Evolutionary conservation across 2,888 invertebrate genomes (phyloP).

Genomic region (Bembecia ichneumoniformis): DNA sequence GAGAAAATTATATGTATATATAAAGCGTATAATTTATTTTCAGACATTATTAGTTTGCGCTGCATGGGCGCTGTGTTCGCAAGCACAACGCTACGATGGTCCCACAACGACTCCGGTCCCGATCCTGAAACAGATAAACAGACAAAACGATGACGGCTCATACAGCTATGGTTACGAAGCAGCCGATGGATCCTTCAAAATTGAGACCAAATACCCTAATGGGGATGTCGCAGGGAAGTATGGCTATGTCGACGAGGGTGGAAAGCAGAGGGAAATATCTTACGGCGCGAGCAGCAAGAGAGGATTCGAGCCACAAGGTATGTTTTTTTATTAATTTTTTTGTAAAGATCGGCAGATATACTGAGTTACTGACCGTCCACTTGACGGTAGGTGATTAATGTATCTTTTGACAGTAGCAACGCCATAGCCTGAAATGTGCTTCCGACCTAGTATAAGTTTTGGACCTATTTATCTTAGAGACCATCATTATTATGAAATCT

Average conservation of each 20-base stretch:
- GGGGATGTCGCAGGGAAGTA: slow-evolving; percentile 92
- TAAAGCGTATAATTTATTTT: neutral
- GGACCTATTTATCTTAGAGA: too few relatives aligned
- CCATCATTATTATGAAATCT: too few relatives aligned
- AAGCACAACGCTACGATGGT: slow-evolving; percentile 61
- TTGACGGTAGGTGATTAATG: neutral
- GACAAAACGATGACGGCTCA: slow-evolving; percentile 89
- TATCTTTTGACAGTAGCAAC: too few relatives aligned
- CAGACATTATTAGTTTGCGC: slow-evolving; percentile 28
- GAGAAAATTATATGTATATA: too few relatives aligned
- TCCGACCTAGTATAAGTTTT: too few relatives aligned
- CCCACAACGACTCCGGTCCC: slow-evolving; percentile 83
- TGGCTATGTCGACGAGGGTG: slow-evolving; percentile 87
- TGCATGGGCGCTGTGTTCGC: slow-evolving; percentile 16
- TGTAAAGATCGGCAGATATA: neutral
- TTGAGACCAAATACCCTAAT: slow-evolving; percentile 86
- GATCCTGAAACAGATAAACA: slow-evolving; percentile 86
- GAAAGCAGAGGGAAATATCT: slow-evolving; percentile 83
- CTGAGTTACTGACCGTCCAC: neutral
- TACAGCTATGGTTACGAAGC: slow-evolving; percentile 91
- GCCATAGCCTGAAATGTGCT: too few relatives aligned
- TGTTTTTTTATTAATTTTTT: neutral
- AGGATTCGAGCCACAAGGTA: slow-evolving; percentile 86
- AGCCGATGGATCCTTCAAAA: slow-evolving; percentile 89
- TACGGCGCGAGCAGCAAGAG: slow-evolving; percentile 87